Base-by-base conservation (phyloP, 1,140 invertebrate genomes). In the Nomia melanderi region DNA sequence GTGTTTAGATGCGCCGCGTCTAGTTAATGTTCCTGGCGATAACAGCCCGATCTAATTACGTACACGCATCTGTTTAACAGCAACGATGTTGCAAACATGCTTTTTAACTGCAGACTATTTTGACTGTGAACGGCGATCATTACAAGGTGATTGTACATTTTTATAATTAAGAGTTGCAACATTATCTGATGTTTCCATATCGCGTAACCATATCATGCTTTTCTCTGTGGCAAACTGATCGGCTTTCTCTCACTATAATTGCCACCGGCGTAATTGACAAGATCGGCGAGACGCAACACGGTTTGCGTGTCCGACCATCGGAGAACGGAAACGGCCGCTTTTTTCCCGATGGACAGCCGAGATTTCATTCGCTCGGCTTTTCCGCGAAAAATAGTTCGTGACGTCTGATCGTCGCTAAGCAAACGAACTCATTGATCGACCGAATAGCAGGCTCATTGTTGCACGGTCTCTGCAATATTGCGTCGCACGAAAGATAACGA, bases 21-120 rank as follows among this genome's bases (percentile, higher is more conserved):
- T n/a, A n/a, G n/a, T n/a, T n/a, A n/a, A n/a, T n/a, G n/a, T 25
- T 33, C 7, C 36, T 14, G 8, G 33, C 69, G 39, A 74, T 65
- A 65, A 41, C 31, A 33, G 29, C n/a, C 33, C 14, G 47, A 41
- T 31, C 17, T 8, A 74, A 74, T 74, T 65, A 65, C 62, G 25
- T 31, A 12, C 25, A 20, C 20, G 47, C 8, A 33, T 74, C 25
- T 20, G 8, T 65, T 41, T 65, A 36, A 54, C 20, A 56, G 25
- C 27, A 9, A 44, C 60, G 25, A 74, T 65, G 25, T 50, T 65
- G 54, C 60, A 65, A 74, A 41, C 17, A 47, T 20, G 44, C 39
- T 56, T 65, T n/a, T 27, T 2, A 56, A 74, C n/a, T 39, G 31
- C 25, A 5, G 2, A 14, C 23, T 20, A 29, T 64, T 36, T 23